Percentiles rank a stretch among this genome's conserved stretches.
These are phyloP conservation scores for Conus betulinus DNA, from an alignment of 1,140 invertebrate genomes.

Conservation along the genomic window DNA sequence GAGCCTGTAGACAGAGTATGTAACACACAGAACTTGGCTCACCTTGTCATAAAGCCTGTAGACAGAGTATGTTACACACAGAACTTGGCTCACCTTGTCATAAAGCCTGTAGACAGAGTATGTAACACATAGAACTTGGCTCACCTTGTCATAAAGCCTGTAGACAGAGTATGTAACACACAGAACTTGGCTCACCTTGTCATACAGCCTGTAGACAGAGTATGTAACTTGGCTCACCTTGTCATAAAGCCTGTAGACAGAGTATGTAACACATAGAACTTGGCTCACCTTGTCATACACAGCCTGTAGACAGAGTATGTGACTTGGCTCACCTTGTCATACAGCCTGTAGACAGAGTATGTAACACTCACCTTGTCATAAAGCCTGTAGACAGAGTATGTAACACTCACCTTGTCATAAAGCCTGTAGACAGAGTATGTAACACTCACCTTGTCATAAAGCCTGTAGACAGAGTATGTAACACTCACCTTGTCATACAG, in stretches of 20 bases:
- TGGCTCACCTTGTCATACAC: background rate
- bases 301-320: background rate
- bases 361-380: background rate
- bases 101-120: background rate
- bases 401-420: slow-evolving; percentile 62
- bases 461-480: slow-evolving; percentile 37
- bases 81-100: background rate
- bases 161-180: background rate
- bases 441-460: slow-evolving; percentile 54
- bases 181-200: background rate
- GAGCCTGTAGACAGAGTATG: no score
- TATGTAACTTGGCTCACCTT: slow-evolving; percentile 51
- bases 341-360: background rate
- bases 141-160: background rate
- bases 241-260: slow-evolving; percentile 66
- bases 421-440: slow-evolving; percentile 64
- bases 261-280: slow-evolving; percentile 35
- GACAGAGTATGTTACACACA: no score
- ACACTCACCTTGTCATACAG: background rate
- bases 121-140: background rate
- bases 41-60: slow-evolving; percentile 4
- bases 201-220: background rate
- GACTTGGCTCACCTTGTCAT: background rate
- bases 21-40: no score
- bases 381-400: background rate